Evolutionary conservation across 2,113 vertebrate species (phyloP), one percentile per base, ranked within the genome.

Genomic region (Lampris megalopsis): DNA sequence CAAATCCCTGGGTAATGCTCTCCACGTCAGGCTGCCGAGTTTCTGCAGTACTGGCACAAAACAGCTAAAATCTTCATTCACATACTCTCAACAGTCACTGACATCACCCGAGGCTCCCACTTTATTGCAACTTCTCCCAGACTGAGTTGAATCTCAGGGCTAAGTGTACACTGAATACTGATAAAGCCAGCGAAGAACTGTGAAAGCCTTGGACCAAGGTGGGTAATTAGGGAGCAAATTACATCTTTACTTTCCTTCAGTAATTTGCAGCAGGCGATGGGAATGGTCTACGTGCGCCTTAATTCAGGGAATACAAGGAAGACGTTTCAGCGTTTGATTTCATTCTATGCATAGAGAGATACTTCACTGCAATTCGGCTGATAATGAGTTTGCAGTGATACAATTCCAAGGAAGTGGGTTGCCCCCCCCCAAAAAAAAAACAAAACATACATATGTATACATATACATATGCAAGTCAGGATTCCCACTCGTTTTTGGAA

Each of bases 11-110:
- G 66, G 63, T 69, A 72, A 82, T 73, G 52, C 2, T 1, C 53
- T 47, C 10, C 41, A 35, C 69, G 68, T 77, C 48, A 66, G 78
- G 85, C 71, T 82, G 74, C 48, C 42, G 62, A 61, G 67, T 85
- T 92, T 91, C 49, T 88, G 89, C 88, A 84, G 70, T 4, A 49
- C 75, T 52, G 68, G 82, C 84, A 87, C 82, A n/a, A 88, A 88
- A 79, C 56, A 70, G 57, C 38, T 45, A 67, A 45, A 77, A 59
- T 68, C 52, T 75, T 74, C 42, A 80, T 61, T 83, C 66, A 70
- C 61, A 64, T 2, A 58, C 49, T 77, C 75, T 68, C 62, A 63
- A 56, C 50, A 65, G 70, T 60, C 83, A 72, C 71, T 73, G 77
- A 84, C 85, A 75, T 81, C 52, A 71, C 86, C 81, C 37, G 6